phyloP scores from a whole-genome alignment of 1,140 invertebrate species.

The Medauroidea extradentata region DNA sequence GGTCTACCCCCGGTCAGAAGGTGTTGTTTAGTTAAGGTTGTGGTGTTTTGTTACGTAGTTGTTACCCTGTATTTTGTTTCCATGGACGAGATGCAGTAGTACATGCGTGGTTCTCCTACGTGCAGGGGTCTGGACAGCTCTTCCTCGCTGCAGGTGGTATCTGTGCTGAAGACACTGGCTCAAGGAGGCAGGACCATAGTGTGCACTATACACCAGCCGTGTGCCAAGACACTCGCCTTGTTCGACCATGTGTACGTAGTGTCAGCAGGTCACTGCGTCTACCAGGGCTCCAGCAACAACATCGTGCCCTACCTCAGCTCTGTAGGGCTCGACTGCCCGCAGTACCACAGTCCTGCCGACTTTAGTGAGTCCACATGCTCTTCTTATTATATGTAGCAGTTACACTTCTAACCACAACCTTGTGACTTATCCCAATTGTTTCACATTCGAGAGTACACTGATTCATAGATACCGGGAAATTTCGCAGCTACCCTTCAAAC shows the following conservation, averaged over 20 bases:
- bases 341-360: conserved; percentile 36
- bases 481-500: too few relatives aligned
- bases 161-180: conserved; percentile 64
- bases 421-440: too few relatives aligned
- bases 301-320: conserved; percentile 47
- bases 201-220: conserved; percentile 81
- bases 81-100: too few relatives aligned
- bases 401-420: too few relatives aligned
- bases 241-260: conserved; percentile 66
- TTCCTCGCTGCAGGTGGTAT: conserved; percentile 68
- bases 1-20: too few relatives aligned
- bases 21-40: too few relatives aligned
- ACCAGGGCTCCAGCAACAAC: conserved; percentile 45
- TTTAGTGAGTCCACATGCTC: conserved; percentile 28
- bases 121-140: conserved; percentile 73
- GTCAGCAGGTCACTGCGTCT: conserved; percentile 54
- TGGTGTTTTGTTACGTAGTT: too few relatives aligned
- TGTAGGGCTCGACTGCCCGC: conserved; percentile 25
- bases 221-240: conserved; percentile 66
- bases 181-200: conserved; percentile 69
- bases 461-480: too few relatives aligned
- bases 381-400: too few relatives aligned
- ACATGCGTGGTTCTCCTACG: too few relatives aligned
- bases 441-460: too few relatives aligned
- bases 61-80: too few relatives aligned